These are phyloP conservation scores for Pterocles gutturalis DNA, from an alignment of 2,113 vertebrate genomes.

Conservation along the genomic window DNA sequence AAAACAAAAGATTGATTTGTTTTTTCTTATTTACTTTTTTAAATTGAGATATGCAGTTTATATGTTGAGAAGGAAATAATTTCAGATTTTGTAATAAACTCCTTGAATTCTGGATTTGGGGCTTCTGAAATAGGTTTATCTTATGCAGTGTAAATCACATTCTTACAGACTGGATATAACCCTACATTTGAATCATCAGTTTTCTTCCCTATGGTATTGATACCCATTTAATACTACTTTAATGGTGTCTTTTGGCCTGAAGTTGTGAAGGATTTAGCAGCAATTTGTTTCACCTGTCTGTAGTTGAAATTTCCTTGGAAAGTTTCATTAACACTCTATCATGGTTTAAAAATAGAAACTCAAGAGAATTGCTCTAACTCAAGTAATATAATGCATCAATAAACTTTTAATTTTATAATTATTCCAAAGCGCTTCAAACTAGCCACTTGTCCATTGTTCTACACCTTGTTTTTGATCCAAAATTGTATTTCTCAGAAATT, in stretches of 20 bases:
- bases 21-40: too few relatives aligned
- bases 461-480: background rate
- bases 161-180: background rate
- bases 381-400: background rate
- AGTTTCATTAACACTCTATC: background rate
- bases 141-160: background rate
- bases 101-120: background rate
- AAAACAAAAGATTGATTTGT: background rate
- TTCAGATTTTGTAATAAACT: background rate
- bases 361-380: background rate
- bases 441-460: background rate
- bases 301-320: conserved; percentile 1
- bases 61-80: background rate
- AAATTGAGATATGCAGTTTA: background rate
- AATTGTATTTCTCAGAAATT: background rate
- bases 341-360: conserved; percentile 33
- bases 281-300: background rate
- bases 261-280: background rate
- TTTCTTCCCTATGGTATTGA: background rate
- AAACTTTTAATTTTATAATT: conserved; percentile 17
- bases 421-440: background rate
- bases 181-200: background rate
- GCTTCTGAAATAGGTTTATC: background rate
- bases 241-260: background rate
- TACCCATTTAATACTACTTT: background rate